Evolutionary conservation across 2,888 invertebrate genomes (phyloP), one percentile per base, ranked within the genome.

Genomic region (Orthosia gothica): DNA sequence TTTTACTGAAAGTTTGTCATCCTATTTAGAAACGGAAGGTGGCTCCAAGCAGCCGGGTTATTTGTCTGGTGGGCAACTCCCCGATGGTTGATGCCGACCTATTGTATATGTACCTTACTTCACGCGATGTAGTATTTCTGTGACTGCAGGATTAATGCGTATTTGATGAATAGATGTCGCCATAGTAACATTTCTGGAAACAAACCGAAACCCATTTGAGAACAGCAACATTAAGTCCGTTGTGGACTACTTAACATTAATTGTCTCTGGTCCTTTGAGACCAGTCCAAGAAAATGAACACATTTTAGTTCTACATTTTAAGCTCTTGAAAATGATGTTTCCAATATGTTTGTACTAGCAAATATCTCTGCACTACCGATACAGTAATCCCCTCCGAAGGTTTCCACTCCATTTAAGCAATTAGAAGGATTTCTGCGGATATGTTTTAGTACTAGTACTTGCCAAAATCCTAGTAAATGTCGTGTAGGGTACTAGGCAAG

Each of bases 331-430:
- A 59, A 62, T 65, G 13, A 68, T 67, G 57, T 74, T 61, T 54
- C 13, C 57, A 72, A 61, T 52, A 54, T 65, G 55, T 65, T 54
- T 26, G 2, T 52, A 23, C n/a, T 40, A 49, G 20, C 40, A 65
- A 20, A 58, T 52, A n/a, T 26, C 45, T 58, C 15, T 15, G 40
- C 7, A 23, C 23, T 72, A 32, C 40, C 57, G 50, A 62, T 70
- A 57, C 57, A 26, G 45, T 79, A 81, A 84, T 66, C 74, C 70
- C 11, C 20, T 54, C 18, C 57, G 13, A 70, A 74, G 64, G 62
- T 63, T 54, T 57, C 62, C 23, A n/a, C 67, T 73, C 32, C 15
- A 20, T 50, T 63, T 63, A 58, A 70, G 74, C 67, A 65, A 58
- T 79, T 58, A 62, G 57, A 49, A 52, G 64, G 79, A 69, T 59